Evolutionary conservation across 2,797 vertebrate species (phyloP).

Genomic region (Dromococcyx pavoninus): DNA sequence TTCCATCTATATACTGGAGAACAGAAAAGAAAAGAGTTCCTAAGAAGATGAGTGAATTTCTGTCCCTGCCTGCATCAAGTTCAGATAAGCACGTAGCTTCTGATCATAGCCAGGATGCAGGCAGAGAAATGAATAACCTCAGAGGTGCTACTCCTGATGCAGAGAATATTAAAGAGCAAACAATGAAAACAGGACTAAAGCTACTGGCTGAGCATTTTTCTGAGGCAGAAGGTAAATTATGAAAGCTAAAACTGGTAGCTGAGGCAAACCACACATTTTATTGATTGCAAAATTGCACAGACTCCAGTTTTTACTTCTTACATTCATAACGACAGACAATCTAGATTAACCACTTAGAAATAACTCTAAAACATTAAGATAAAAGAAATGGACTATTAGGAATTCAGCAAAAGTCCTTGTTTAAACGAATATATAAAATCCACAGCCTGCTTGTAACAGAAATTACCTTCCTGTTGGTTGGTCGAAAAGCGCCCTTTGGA

Average conservation of each 20-base stretch:
- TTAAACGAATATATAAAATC: neutral
- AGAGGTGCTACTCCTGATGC: neutral
- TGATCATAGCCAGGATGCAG: neutral
- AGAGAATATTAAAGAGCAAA: conserved; percentile 23
- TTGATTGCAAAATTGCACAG: neutral
- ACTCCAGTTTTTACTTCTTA: neutral
- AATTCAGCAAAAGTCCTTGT: neutral
- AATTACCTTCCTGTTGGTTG: neutral
- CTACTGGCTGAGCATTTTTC: neutral
- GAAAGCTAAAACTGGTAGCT: neutral
- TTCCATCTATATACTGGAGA: neutral
- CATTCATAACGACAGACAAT: neutral
- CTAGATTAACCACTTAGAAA: neutral
- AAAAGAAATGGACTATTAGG: neutral
- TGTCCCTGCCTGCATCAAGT: neutral
- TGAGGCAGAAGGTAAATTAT: neutral
- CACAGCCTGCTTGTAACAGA: neutral
- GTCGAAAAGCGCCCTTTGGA: neutral
- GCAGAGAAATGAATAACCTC: neutral
- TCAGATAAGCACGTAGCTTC: neutral
- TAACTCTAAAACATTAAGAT: neutral
- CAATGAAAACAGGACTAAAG: neutral
- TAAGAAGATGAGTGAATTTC: neutral
- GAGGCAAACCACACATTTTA: neutral
- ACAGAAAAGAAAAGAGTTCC: neutral